A percentile compares a stretch with the other conserved stretches of the same genome.
phyloP scores from a whole-genome alignment of 1,140 invertebrate species.

The Melanaphis sacchari region DNA sequence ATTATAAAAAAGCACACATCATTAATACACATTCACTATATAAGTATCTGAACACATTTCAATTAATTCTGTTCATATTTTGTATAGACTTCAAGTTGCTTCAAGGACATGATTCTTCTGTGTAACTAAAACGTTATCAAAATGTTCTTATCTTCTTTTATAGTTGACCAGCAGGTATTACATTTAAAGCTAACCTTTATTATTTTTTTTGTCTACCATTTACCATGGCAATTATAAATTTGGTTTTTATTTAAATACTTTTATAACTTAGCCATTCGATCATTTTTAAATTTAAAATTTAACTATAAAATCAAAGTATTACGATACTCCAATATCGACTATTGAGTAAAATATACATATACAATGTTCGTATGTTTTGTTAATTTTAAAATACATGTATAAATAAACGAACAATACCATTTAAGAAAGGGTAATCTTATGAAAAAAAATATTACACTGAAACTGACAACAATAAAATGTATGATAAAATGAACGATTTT shows the following conservation, averaged over 20 bases:
- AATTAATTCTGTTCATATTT: constrained; percentile 8
- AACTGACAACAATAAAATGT: background rate
- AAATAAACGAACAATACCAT: background rate
- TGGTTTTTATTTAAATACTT: background rate
- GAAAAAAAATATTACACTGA: background rate
- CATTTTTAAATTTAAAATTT: background rate
- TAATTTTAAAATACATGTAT: no score
- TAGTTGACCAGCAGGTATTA: background rate
- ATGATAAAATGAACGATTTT: background rate
- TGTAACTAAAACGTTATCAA: background rate
- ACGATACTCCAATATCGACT: background rate
- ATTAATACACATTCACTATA: background rate
- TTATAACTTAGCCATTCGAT: background rate
- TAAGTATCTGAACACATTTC: background rate
- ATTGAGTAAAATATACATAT: background rate
- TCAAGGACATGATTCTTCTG: background rate
- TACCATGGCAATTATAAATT: background rate
- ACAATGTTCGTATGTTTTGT: background rate
- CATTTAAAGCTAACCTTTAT: background rate
- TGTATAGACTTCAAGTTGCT: background rate
- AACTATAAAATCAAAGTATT: background rate
- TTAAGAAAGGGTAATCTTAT: background rate
- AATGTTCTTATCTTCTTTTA: background rate
- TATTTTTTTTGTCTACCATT: background rate
- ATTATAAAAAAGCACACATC: background rate